phyloP scores from a whole-genome alignment of 2,888 invertebrate genomes.

The Cephus nigrinus region DNA sequence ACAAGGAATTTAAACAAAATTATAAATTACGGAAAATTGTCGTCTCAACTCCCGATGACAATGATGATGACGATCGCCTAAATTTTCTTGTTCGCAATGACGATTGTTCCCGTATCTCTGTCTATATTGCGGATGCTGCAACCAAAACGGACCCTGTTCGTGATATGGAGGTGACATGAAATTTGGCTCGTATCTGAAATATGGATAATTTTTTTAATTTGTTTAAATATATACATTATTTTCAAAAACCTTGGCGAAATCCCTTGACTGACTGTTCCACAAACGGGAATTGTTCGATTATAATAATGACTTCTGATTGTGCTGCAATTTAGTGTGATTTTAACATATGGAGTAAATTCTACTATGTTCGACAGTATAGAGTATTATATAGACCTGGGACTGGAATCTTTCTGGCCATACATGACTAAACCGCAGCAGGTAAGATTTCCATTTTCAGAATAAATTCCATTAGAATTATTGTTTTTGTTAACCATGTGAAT shows the following conservation, averaged over 20 bases:
- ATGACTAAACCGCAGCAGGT: slow-evolving; percentile 27
- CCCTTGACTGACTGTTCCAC: slow-evolving; percentile 28
- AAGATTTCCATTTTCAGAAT: slow-evolving; percentile 16
- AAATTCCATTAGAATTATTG: neutral
- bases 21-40: neutral
- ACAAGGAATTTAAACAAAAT: neutral
- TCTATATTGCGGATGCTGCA: neutral
- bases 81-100: neutral
- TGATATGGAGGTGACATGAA: slow-evolving; percentile 10
- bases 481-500: slow-evolving; percentile 1
- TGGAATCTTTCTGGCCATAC: slow-evolving; percentile 26
- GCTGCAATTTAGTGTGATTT: neutral
- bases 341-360: neutral
- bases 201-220: neutral
- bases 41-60: neutral
- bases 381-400: slow-evolving; percentile 18
- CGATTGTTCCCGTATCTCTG: neutral
- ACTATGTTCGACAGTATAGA: neutral
- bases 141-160: slow-evolving; percentile 14
- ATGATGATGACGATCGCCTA: slow-evolving; percentile 8
- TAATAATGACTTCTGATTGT: slow-evolving; percentile 15
- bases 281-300: slow-evolving; percentile 23
- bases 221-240: neutral
- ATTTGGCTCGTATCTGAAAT: slow-evolving; percentile 26
- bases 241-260: slow-evolving; percentile 26